These are phyloP conservation scores for Macrochelys suwanniensis DNA, from an alignment of 2,797 vertebrate genomes.

Conservation along the genomic window DNA sequence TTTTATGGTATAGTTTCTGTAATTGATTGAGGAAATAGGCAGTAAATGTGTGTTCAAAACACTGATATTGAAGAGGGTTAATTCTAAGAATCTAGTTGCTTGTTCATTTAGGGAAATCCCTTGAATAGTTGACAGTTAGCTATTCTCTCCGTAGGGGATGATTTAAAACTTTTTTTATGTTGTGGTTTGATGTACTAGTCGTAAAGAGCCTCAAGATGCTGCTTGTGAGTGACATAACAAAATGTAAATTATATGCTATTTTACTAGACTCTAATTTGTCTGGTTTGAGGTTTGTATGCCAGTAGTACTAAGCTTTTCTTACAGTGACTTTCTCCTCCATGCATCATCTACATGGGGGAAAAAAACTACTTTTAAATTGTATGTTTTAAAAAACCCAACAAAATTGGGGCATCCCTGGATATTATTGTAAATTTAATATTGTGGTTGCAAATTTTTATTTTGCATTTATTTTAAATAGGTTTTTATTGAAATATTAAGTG, in stretches of 20 bases:
- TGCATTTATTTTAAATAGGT: conserved; percentile 55
- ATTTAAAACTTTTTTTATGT: conserved; percentile 59
- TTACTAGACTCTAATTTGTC: conserved; percentile 75
- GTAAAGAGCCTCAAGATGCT: conserved; percentile 65
- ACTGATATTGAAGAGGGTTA: background rate
- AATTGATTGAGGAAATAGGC: background rate
- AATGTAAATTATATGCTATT: conserved; percentile 75
- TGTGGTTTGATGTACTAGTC: conserved; percentile 57
- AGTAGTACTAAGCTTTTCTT: conserved; percentile 48
- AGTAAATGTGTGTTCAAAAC: background rate
- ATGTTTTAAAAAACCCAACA: conserved; percentile 47
- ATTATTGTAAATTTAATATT: conserved; percentile 46
- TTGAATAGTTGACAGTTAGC: background rate
- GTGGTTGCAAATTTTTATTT: conserved; percentile 39
- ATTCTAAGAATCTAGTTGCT: background rate
- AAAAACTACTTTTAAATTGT: conserved; percentile 60
- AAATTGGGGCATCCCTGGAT: conserved; percentile 32
- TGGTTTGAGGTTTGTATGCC: conserved; percentile 68
- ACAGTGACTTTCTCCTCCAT: conserved; percentile 41
- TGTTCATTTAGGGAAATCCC: conserved; percentile 24
- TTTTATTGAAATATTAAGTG: conserved; percentile 59
- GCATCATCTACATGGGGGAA: conserved; percentile 7
- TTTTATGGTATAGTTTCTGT: background rate
- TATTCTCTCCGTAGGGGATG: conserved; percentile 25
- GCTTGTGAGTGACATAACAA: conserved; percentile 70